Evolutionary conservation across 2,888 invertebrate genomes (phyloP).

Genomic region (Dioctria rufipes): DNA sequence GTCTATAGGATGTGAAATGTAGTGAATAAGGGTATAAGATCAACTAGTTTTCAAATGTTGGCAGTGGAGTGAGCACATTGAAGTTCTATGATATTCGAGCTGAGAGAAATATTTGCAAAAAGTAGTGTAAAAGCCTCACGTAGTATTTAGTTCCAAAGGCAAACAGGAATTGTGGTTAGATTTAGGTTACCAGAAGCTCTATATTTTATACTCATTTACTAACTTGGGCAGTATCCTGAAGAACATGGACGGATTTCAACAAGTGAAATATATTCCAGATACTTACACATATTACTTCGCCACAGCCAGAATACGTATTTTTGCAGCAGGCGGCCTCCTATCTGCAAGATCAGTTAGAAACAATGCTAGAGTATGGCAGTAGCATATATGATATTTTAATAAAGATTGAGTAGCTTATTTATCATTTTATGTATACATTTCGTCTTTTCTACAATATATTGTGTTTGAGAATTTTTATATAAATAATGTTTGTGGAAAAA

Average conservation of each 20-base stretch:
- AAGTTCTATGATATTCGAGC: slow-evolving; percentile 95
- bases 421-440: too few relatives aligned
- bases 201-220: slow-evolving; percentile 56
- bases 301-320: slow-evolving; percentile 89
- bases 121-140: slow-evolving; percentile 91
- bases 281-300: slow-evolving; percentile 98
- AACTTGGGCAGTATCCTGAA: slow-evolving; percentile 81
- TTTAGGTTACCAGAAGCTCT: neutral
- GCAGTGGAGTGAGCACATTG: slow-evolving; percentile 91
- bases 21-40: slow-evolving; percentile 93
- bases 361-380: slow-evolving; percentile 96
- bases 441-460: too few relatives aligned
- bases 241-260: slow-evolving; percentile 88
- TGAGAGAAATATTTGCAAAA: slow-evolving; percentile 91
- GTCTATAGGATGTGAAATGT: slow-evolving; percentile 80
- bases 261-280: slow-evolving; percentile 91
- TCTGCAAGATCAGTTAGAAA: slow-evolving; percentile 93
- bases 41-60: slow-evolving; percentile 95
- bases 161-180: slow-evolving; percentile 88
- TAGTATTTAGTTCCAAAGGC: slow-evolving; percentile 89
- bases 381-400: too few relatives aligned
- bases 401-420: too few relatives aligned
- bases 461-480: too few relatives aligned
- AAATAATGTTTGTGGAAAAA: too few relatives aligned
- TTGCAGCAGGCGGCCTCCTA: slow-evolving; percentile 95